A percentile compares a stretch with the other conserved stretches of the same genome.
These are phyloP conservation scores for Eilema griseolum DNA, from an alignment of 2,888 invertebrate genomes.

Conservation along the genomic window DNA sequence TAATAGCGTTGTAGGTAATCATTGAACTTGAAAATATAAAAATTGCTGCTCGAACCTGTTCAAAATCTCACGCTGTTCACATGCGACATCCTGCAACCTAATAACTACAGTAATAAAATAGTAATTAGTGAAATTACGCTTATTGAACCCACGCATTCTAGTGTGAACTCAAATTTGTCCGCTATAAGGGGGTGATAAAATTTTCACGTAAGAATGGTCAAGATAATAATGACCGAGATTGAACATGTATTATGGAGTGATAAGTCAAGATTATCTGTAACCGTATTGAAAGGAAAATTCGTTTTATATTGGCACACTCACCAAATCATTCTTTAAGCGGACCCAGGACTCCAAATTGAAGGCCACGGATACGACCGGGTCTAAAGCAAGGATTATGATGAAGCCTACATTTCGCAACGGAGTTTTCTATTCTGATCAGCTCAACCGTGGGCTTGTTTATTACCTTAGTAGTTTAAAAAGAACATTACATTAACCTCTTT, in stretches of 20 bases:
- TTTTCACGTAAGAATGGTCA: no score
- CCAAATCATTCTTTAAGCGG: no score
- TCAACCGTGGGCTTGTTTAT: neutral
- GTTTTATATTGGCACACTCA: no score
- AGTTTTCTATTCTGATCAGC: neutral
- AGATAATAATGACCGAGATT: no score
- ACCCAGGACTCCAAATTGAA: no score
- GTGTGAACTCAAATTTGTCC: neutral
- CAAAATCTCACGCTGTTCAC: neutral
- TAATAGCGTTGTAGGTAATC: neutral
- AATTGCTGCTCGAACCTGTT: neutral
- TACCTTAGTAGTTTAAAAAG: neutral
- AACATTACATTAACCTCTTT: slow-evolving; percentile 6
- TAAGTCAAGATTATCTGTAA: no score
- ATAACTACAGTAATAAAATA: neutral
- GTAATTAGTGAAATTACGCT: neutral
- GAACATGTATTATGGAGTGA: no score
- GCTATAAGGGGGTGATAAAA: neutral
- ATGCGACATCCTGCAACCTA: neutral
- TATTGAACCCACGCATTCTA: neutral
- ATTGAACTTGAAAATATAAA: neutral
- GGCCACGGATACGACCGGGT: no score
- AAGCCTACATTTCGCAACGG: neutral
- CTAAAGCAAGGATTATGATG: no score
- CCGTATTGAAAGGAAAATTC: no score